Evolutionary conservation across 2,113 vertebrate genomes (phyloP), one percentile per base, ranked within the genome.

Genomic region (Caranx melampygus): DNA sequence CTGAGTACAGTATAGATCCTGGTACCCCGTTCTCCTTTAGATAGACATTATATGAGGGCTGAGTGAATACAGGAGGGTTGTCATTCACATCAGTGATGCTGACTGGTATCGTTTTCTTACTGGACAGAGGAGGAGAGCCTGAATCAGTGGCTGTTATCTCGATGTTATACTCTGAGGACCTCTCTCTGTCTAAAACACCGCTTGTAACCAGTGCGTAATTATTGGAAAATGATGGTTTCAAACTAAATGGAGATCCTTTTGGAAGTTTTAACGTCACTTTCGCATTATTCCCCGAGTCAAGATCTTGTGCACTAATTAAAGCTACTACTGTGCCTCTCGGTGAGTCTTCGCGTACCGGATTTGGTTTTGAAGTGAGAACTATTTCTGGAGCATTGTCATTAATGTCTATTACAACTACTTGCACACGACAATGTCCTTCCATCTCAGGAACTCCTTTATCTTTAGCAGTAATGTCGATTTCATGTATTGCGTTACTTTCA

Each of bases 151-250:
- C 97, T 0, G 86, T 93, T 49, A 98, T 92, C 54, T 95, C 83
- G 18, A 97, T 90, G 20, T 62, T 6, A 0, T 97, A 97, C 7
- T 93, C 85, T 0, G 95, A 85, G 16, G 65, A 81, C 2, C 65
- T 71, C 82, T 97, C 96, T 9, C 96, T 75, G 79, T 97, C 96
- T 87, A 97, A 81, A 52, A 66, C 76, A 16, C 89, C 92, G 20
- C 37, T 81, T 0, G 95, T 96, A 15, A 97, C 87, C 34, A 99
- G 84, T 0, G 95, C 96, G 67, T 97, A 99, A 82, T 97, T 96
- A 71, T 97, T 96, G 60, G 96, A 95, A 72, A 96, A 94, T 0
- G 96, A 95, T 0, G 86, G 79, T 69, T 93, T 96, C 6, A 91
- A 83, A 45, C 79, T 91, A 83, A 98, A 97, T 1, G 96, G 96